phyloP scores from a whole-genome alignment of 2,888 invertebrate genomes.

The Synergus japonicus region DNA sequence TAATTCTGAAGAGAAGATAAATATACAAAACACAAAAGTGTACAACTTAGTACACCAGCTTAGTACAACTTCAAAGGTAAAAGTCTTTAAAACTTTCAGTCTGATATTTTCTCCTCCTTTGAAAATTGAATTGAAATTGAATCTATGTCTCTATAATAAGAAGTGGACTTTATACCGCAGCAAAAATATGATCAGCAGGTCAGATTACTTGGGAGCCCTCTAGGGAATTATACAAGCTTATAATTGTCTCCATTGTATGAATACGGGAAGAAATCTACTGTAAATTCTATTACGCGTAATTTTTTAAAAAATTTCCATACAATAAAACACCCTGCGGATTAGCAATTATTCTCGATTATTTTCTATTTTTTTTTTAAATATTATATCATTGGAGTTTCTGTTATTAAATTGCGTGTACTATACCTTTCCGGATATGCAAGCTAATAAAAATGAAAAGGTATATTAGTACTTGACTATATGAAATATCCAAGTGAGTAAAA shows the following conservation, averaged over 20 bases:
- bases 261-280: conserved; percentile 1
- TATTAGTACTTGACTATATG: conserved; percentile 53
- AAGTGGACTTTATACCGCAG: neutral
- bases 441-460: conserved; percentile 71
- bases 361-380: neutral
- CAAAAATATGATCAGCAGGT: neutral
- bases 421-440: conserved; percentile 76
- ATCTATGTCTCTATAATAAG: neutral
- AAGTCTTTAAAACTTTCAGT: neutral
- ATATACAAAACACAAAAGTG: neutral
- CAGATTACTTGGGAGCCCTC: neutral
- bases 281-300: neutral
- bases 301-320: neutral
- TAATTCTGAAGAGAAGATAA: neutral
- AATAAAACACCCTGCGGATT: conserved; percentile 1
- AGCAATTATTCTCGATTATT: conserved; percentile 8
- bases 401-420: conserved; percentile 61
- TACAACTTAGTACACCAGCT: no score
- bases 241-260: neutral
- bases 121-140: neutral
- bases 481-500: conserved; percentile 4
- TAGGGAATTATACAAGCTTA: conserved; percentile 14
- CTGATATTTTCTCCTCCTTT: neutral
- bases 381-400: conserved; percentile 46
- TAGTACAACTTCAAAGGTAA: neutral